A percentile compares a stretch with the other conserved stretches of the same genome.
These are phyloP conservation scores for Limnephilus marmoratus DNA, from an alignment of 2,888 invertebrate genomes.

Conservation along the genomic window DNA sequence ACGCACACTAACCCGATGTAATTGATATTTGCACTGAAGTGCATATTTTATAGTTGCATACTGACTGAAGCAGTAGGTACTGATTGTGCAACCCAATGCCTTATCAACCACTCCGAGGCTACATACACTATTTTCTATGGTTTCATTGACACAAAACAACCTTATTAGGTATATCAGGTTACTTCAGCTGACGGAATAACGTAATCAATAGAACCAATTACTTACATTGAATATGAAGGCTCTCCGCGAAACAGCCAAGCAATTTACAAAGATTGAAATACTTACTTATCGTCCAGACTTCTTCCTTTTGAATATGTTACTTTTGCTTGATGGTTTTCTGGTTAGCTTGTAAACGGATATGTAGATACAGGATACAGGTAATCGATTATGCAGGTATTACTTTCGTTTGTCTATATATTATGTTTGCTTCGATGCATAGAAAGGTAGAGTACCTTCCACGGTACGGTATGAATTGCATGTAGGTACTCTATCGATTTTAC, in stretches of 20 bases:
- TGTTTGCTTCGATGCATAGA: not conserved
- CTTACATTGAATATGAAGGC: not conserved
- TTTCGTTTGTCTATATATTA: not conserved
- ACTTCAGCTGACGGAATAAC: not conserved
- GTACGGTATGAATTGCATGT: not conserved
- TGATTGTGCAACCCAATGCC: conserved; percentile 44
- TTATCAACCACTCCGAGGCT: conserved; percentile 24
- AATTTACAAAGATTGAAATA: not conserved
- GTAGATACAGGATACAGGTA: not conserved
- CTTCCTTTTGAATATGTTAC: not conserved
- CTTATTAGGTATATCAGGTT: not conserved
- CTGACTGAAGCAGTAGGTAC: not conserved
- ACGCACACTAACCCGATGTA: not conserved
- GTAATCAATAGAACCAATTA: not conserved
- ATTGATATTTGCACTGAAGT: not conserved
- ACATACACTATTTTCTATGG: conserved; percentile 27
- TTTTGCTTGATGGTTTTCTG: not conserved
- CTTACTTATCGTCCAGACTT: not conserved
- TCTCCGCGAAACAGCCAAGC: not conserved
- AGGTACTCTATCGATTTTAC: not conserved
- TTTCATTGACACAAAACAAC: conserved; percentile 9
- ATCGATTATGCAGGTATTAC: not conserved
- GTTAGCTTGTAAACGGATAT: not conserved
- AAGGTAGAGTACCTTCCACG: not conserved
- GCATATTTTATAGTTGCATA: not conserved